Conservation (phyloP, 1,140 invertebrate species). For the Bicyclus anynana region DNA sequence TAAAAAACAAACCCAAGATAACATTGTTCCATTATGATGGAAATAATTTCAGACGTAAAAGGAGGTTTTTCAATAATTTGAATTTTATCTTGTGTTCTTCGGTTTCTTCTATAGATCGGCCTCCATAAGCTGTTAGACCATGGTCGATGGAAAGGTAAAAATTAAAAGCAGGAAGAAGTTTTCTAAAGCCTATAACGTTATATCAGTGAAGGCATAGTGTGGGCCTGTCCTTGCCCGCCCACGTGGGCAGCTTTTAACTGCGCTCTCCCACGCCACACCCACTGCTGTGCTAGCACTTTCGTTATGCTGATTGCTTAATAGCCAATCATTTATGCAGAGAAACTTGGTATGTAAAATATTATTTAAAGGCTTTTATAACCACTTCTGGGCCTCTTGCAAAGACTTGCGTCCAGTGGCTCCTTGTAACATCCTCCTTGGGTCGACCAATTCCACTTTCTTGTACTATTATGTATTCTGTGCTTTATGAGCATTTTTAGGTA, state of each 20-base stretch:
- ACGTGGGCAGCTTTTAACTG: conserved; percentile 32
- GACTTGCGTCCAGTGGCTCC: no score
- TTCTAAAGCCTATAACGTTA: not conserved
- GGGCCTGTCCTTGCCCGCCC: conserved; percentile 47
- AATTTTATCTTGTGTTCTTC: no score
- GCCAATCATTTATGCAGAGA: conserved; percentile 12
- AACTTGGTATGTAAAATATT: conserved; percentile 6
- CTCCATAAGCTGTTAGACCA: no score
- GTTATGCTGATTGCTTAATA: conserved; percentile 51
- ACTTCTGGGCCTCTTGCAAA: not conserved
- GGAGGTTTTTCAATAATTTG: no score
- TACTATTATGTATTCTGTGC: no score
- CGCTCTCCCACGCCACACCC: conserved; percentile 56
- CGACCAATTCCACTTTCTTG: no score
- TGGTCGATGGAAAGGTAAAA: not conserved
- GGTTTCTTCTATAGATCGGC: no score
- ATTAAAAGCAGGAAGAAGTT: not conserved
- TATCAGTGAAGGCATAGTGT: conserved; percentile 21
- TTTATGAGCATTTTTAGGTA: no score
- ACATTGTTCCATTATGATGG: no score
- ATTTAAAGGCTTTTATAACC: not conserved
- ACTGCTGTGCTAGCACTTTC: conserved; percentile 49
- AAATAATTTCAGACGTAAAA: no score
- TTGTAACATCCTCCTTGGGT: no score
- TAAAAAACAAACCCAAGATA: no score